Conservation (phyloP, 2,113 vertebrate genomes). For the Gasterosteus nipponicus region DNA sequence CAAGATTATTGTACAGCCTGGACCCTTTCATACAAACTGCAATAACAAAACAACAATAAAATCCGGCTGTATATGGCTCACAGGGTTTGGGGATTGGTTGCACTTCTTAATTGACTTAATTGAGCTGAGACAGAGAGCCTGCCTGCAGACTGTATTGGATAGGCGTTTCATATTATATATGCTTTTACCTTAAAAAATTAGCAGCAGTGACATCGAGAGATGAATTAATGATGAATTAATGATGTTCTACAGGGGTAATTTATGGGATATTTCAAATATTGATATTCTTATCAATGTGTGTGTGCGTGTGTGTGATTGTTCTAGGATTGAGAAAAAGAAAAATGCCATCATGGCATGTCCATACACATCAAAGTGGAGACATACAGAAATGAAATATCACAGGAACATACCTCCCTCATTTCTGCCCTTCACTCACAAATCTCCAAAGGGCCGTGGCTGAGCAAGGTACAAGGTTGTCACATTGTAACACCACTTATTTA, state of each 20-base stretch:
- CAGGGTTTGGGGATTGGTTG: background rate
- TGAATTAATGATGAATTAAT: constrained; percentile 21
- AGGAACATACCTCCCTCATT: constrained; percentile 17
- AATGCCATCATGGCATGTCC: background rate
- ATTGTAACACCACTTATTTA: background rate
- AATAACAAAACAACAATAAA: background rate
- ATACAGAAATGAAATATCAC: background rate
- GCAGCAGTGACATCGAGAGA: background rate
- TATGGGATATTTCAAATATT: background rate
- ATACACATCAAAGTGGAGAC: background rate
- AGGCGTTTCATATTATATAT: constrained; percentile 36
- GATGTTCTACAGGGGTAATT: background rate
- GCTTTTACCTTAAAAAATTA: constrained; percentile 33
- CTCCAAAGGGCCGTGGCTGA: background rate
- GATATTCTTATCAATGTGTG: background rate
- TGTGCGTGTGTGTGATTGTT: background rate
- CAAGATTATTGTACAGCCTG: background rate
- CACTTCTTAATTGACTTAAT: background rate
- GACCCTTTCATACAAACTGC: background rate
- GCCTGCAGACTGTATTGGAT: constrained; percentile 28
- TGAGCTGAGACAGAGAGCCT: constrained; percentile 11
- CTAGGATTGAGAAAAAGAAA: background rate
- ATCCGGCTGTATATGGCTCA: background rate
- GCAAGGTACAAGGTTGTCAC: background rate
- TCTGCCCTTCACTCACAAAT: background rate